phyloP scores from a whole-genome alignment of 2,113 vertebrate genomes.

The Perca schrenkii region DNA sequence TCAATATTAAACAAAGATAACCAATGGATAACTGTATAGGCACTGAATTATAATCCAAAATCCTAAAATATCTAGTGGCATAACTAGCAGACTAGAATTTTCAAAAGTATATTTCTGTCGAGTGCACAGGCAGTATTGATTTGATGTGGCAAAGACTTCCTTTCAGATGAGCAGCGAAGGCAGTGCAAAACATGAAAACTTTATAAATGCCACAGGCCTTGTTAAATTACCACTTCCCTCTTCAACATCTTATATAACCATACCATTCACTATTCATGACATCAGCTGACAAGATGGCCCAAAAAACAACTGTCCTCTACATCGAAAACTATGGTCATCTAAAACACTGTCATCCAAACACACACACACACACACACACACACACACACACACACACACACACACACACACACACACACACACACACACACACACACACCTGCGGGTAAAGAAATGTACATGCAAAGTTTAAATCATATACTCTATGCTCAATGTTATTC shows the following conservation, averaged over 20 bases:
- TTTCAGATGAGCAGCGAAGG: slow-evolving; percentile 29
- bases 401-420: neutral
- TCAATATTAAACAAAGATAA: neutral
- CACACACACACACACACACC: too few species aligned
- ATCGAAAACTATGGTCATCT: slow-evolving; percentile 13
- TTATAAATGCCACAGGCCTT: slow-evolving; percentile 58
- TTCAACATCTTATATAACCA: slow-evolving; percentile 49
- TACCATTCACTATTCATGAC: slow-evolving; percentile 48
- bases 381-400: slow-evolving; percentile 4
- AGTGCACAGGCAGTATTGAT: neutral
- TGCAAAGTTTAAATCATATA: neutral
- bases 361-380: neutral
- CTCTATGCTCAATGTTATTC: neutral
- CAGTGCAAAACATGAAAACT: slow-evolving; percentile 55
- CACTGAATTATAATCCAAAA: slow-evolving; percentile 2
- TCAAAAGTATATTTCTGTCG: neutral
- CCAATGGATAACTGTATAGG: neutral
- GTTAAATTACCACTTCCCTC: slow-evolving; percentile 59
- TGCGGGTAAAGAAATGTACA: neutral
- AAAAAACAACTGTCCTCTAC: slow-evolving; percentile 3
- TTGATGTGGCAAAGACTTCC: slow-evolving; percentile 44
- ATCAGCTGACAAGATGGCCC: slow-evolving; percentile 34
- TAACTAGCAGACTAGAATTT: neutral
- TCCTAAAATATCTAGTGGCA: neutral
- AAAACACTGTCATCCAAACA: neutral